A percentile compares a stretch with the other conserved stretches of the same genome.
phyloP scores from a whole-genome alignment of 2,888 invertebrate genomes.

The Nemotelus nigrinus region DNA sequence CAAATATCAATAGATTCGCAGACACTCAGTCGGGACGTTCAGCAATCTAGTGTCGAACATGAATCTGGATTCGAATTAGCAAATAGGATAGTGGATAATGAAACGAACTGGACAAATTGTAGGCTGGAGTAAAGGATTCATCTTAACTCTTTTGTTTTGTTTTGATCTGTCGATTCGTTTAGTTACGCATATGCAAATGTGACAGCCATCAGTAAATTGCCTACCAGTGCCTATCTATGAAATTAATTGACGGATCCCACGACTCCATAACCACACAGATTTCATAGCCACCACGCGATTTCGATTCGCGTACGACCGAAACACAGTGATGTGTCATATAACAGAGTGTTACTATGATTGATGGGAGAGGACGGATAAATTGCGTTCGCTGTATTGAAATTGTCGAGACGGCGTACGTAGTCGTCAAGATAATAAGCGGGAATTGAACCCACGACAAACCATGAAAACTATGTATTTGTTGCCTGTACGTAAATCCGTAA shows the following conservation, averaged over 20 bases:
- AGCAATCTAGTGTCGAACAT: neutral
- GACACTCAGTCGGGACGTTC: neutral
- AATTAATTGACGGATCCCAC: slow-evolving; percentile 41
- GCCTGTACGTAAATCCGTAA: neutral
- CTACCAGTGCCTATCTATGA: slow-evolving; percentile 20
- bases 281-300: neutral
- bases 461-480: neutral
- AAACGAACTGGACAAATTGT: neutral
- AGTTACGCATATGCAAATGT: neutral
- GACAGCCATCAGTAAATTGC: slow-evolving; percentile 26
- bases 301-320: neutral
- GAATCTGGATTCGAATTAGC: neutral
- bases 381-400: slow-evolving; percentile 23
- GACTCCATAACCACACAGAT: neutral
- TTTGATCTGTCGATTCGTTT: slow-evolving; percentile 21
- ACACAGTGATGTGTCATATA: neutral
- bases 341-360: slow-evolving; percentile 34
- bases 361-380: slow-evolving; percentile 30
- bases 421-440: neutral
- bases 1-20: neutral
- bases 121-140: neutral
- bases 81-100: neutral
- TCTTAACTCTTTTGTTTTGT: slow-evolving; percentile 13
- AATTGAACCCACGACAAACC: slow-evolving; percentile 4
- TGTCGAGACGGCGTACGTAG: slow-evolving; percentile 6